Evolutionary conservation across 2,888 invertebrate genomes (phyloP).

Genomic region (Taphrorychus bicolor): DNA sequence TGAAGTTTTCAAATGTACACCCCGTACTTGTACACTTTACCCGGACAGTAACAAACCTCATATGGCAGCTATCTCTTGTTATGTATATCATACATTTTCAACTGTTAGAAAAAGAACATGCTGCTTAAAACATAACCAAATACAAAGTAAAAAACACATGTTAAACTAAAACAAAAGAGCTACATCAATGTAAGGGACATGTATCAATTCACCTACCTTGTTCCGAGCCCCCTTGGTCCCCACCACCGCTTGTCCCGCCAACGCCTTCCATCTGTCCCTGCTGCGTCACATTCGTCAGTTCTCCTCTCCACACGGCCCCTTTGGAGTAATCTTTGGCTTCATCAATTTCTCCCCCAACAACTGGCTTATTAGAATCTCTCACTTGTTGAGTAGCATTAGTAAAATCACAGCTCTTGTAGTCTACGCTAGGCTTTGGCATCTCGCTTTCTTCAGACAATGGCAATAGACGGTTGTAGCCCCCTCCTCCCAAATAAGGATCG

Average conservation of each 20-base stretch:
- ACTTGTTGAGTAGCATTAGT: slow-evolving; percentile 18
- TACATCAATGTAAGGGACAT: slow-evolving; percentile 27
- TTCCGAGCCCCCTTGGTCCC: slow-evolving; percentile 18
- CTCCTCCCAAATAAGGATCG: slow-evolving; percentile 25
- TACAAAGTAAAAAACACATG: slow-evolving; percentile 50
- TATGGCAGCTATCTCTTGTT: too few relatives aligned
- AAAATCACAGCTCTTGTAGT: slow-evolving; percentile 40
- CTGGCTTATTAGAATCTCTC: slow-evolving; percentile 10
- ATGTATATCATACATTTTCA: too few relatives aligned
- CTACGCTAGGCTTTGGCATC: slow-evolving; percentile 40
- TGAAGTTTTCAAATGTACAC: too few relatives aligned
- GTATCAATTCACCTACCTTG: slow-evolving; percentile 35
- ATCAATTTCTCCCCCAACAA: slow-evolving; percentile 20
- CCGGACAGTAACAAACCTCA: too few relatives aligned
- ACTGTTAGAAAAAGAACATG: too few relatives aligned
- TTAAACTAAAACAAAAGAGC: slow-evolving; percentile 54
- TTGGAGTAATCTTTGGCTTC: slow-evolving; percentile 41
- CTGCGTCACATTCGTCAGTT: slow-evolving; percentile 8
- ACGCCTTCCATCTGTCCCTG: background rate
- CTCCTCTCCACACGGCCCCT: slow-evolving; percentile 25
- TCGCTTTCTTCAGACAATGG: slow-evolving; percentile 22
- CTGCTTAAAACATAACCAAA: too few relatives aligned
- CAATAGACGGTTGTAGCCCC: background rate
- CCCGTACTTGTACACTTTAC: too few relatives aligned
- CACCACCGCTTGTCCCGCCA: background rate